Conservation (phyloP, 2,113 vertebrate genomes). For the Gasterosteus aculeatus region DNA sequence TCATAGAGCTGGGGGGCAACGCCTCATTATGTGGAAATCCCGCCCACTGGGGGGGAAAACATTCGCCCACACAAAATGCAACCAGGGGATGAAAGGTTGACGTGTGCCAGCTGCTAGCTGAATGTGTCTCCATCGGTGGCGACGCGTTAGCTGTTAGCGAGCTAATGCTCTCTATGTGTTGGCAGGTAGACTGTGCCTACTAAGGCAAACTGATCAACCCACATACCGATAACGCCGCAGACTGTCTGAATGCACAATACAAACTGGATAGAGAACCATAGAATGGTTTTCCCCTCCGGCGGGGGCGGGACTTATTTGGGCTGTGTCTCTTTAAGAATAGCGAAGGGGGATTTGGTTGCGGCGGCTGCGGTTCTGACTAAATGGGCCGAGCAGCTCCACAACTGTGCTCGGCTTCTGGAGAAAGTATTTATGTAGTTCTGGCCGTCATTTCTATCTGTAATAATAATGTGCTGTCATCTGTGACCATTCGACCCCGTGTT, state of each 20-base stretch:
- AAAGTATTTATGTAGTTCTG: neutral
- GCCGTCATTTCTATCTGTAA: neutral
- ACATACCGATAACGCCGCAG: neutral
- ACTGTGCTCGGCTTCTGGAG: neutral
- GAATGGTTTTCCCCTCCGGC: neutral
- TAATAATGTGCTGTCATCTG: neutral
- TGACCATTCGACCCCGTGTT: neutral
- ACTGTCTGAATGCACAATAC: too few relatives aligned
- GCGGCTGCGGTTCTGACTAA: neutral
- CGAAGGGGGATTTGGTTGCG: neutral
- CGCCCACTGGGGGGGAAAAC: neutral
- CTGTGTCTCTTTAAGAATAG: neutral
- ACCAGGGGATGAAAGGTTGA: neutral
- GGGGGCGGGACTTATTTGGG: neutral
- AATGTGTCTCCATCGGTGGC: neutral
- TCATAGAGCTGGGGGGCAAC: constrained; percentile 70
- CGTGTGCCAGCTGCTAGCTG: neutral
- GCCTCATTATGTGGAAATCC: neutral
- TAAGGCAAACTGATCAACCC: neutral
- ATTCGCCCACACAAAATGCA: neutral
- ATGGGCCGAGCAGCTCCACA: neutral
- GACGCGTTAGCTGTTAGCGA: neutral
- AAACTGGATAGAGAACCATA: neutral
- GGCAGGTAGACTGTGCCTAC: neutral
- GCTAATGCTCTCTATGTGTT: neutral